Base-by-base conservation (phyloP, 2,888 invertebrate species). In the Empis livida region DNA sequence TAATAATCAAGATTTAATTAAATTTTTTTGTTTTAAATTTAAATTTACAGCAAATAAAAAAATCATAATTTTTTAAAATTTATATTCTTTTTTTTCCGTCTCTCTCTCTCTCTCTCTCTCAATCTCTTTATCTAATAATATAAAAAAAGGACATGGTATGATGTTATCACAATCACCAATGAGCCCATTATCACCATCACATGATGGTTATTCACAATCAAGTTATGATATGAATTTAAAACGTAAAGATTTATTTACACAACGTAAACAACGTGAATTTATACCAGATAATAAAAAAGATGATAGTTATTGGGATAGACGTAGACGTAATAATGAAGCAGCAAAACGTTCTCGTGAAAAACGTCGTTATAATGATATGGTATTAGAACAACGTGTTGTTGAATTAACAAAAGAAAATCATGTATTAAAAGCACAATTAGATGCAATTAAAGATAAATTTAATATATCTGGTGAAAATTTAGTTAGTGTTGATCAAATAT, bases 231-330 rank as follows among this genome's bases (percentile, higher is more conserved):
- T 53, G 42, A 39, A 59, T 43, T 67, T 72, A 51, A 79, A 83
- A 58, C 79, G 85, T 56, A 90, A 90, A 62, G 90, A 90, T 55
- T 76, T 89, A 60, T 88, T 90, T 69, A 86, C 87, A 2, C 87
- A 89, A 61, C 79, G 94, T 59, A 95, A 95, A 64, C 94, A 94
- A 63, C 77, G 96, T 13, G 94, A 95, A 67, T 95, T 96, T 70
- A 95, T 94, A 53, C 95, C 95, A 0, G 95, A 95, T 65, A 89
- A 81, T 70, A 93, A 93, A 67, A 96, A 96, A 66, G 95, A 96
- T 62, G 92, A 94, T 60, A 90, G 88, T 61, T 96, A 96, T 70
- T 96, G 97, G 97, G 94, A 95, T 68, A 80, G 95, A 48, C 77
- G 97, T 48, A 77, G 95, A 53, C 79, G 95, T 50, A 96, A 97